Evolutionary conservation across 2,888 invertebrate species (phyloP).

Genomic region (Actias luna): DNA sequence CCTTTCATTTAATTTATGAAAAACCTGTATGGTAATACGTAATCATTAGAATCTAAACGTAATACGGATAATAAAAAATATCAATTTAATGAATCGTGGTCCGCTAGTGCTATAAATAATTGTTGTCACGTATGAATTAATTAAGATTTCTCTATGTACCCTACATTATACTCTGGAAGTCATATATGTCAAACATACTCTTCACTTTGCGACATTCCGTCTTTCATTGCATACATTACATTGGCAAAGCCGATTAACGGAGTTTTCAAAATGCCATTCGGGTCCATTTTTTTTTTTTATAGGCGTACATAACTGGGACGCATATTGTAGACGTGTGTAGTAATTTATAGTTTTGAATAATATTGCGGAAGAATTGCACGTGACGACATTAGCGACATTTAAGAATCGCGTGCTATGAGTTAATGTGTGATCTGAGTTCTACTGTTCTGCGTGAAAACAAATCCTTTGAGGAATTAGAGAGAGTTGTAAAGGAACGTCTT

Average conservation of each 20-base stretch:
- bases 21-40: too few species aligned
- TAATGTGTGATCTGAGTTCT: slow-evolving; percentile 9
- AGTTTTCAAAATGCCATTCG: slow-evolving; percentile 25
- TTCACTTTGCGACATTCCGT: neutral
- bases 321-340: slow-evolving; percentile 27
- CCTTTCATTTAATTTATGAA: too few species aligned
- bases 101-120: too few species aligned
- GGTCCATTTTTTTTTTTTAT: slow-evolving; percentile 29
- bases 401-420: slow-evolving; percentile 29
- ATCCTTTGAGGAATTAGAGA: neutral
- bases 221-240: slow-evolving; percentile 7
- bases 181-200: too few species aligned
- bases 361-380: slow-evolving; percentile 25
- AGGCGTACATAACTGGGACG: slow-evolving; percentile 24
- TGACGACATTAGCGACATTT: slow-evolving; percentile 34
- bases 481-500: neutral
- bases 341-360: slow-evolving; percentile 29
- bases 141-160: too few species aligned
- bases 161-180: too few species aligned
- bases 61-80: too few species aligned
- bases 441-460: neutral
- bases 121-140: too few species aligned
- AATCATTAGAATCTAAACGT: too few species aligned
- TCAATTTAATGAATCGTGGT: too few species aligned
- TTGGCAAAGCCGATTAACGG: neutral